Conservation (phyloP, 2,113 vertebrate genomes). For the Erythrolamprus reginae region DNA sequence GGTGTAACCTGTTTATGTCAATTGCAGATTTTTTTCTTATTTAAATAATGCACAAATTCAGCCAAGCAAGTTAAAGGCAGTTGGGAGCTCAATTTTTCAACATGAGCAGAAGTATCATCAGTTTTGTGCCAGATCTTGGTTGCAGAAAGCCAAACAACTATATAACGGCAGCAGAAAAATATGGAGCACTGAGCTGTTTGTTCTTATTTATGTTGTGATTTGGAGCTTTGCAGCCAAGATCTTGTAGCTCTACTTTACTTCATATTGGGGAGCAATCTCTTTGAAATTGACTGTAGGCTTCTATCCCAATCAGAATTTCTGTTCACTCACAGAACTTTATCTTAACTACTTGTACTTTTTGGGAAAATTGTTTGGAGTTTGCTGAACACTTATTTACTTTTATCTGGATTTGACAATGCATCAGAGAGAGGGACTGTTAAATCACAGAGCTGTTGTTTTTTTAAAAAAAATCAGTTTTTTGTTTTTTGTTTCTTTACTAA, state of each 20-base stretch:
- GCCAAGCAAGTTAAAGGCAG: neutral
- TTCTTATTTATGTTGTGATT: neutral
- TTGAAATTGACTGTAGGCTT: neutral
- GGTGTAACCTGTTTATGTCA: neutral
- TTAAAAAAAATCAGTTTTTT: too few relatives aligned
- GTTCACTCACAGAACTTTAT: neutral
- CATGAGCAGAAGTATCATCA: neutral
- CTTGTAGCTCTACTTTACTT: neutral
- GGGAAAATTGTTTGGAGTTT: neutral
- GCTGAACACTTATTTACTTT: neutral
- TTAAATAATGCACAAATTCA: neutral
- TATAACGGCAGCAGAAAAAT: neutral
- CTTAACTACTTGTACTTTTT: neutral
- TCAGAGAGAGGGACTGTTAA: neutral
- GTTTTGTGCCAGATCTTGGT: neutral
- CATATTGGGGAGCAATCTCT: neutral
- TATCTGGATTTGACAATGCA: neutral
- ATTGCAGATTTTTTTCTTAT: neutral
- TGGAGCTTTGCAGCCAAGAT: neutral
- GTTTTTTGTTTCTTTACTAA: too few relatives aligned
- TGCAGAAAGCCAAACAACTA: neutral
- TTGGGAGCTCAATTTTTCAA: neutral
- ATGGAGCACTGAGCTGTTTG: neutral
- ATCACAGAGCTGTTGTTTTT: neutral
- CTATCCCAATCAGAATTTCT: neutral